These are phyloP conservation scores for Gibbula magus DNA, from an alignment of 2,888 invertebrate genomes.

Conservation along the genomic window DNA sequence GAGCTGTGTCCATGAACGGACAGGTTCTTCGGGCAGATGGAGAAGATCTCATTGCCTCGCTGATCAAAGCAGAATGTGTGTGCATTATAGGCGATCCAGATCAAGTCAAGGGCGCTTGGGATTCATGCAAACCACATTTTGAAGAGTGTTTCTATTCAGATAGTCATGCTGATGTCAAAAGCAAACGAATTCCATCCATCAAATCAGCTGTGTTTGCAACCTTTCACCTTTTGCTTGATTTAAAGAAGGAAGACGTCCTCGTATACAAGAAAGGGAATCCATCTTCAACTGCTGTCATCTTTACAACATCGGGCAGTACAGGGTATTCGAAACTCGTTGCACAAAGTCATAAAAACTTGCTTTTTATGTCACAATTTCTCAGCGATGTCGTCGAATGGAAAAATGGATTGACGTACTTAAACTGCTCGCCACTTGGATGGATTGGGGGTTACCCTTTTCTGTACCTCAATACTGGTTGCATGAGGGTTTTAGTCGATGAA, in stretches of 20 bases:
- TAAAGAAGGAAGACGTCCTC: neutral
- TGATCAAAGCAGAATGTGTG: neutral
- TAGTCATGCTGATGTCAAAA: neutral
- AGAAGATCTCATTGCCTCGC: neutral
- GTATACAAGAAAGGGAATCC: neutral
- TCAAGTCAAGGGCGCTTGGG: neutral
- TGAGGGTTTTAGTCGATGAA: conserved; percentile 35
- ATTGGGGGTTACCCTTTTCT: conserved; percentile 40
- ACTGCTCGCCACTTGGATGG: conserved; percentile 41
- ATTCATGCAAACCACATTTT: neutral
- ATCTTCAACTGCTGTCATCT: conserved; percentile 30
- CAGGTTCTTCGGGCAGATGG: neutral
- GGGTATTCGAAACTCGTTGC: conserved; percentile 42
- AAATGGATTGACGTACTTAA: conserved; percentile 30
- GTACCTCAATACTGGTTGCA: conserved; percentile 37
- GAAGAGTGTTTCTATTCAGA: no score
- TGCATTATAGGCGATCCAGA: neutral
- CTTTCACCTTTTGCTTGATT: no score
- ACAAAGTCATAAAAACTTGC: conserved; percentile 30
- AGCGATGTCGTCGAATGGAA: conserved; percentile 19
- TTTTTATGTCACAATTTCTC: conserved; percentile 29
- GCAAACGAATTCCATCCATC: neutral
- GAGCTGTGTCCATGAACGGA: neutral
- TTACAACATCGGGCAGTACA: conserved; percentile 44
- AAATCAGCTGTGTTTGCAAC: neutral